Percentiles rank a stretch among this genome's conserved stretches.
phyloP scores from a whole-genome alignment of 2,797 vertebrate species.

The Aeoliscus strigatus region DNA sequence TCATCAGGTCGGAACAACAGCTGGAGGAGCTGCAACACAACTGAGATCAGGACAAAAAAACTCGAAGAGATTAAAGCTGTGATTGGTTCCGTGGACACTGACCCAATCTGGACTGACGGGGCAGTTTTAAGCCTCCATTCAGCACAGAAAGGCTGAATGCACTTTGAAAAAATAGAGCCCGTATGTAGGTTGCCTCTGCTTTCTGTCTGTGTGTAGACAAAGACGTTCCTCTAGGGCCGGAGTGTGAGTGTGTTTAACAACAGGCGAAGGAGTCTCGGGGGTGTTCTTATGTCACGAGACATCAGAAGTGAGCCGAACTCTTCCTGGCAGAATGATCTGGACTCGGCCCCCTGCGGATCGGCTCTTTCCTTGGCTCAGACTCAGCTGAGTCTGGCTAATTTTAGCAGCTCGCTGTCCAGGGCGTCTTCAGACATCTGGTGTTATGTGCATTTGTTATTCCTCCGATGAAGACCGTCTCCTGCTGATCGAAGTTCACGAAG shows the following conservation, averaged over 20 bases:
- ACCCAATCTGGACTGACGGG: conserved; percentile 2
- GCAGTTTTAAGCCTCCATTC: conserved; percentile 21
- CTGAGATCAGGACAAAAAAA: conserved; percentile 5
- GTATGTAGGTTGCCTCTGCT: conserved; percentile 5
- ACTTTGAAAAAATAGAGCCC: neutral
- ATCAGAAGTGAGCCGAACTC: conserved; percentile 17
- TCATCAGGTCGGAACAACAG: conserved; percentile 19
- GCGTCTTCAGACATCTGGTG: conserved; percentile 62
- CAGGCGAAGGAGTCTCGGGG: neutral
- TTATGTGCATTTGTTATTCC: conserved; percentile 37
- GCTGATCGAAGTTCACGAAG: conserved; percentile 43
- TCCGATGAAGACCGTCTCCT: conserved; percentile 18
- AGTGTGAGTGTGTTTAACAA: conserved; percentile 11
- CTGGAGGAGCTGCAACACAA: conserved; percentile 29
- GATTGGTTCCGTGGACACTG: conserved; percentile 10
- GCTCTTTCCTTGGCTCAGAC: conserved; percentile 23
- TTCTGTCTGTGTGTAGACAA: neutral
- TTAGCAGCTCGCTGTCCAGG: conserved; percentile 45
- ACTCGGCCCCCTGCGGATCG: conserved; percentile 33
- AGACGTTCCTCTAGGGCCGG: neutral
- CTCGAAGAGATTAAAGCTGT: conserved; percentile 29
- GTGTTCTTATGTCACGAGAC: conserved; percentile 8
- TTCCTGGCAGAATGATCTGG: conserved; percentile 34
- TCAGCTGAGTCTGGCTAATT: conserved; percentile 57
- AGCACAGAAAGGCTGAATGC: conserved; percentile 9